Percentiles rank a stretch among this genome's conserved stretches.
These are phyloP conservation scores for Austrolebias charrua DNA, from an alignment of 2,797 vertebrate species.

Conservation along the genomic window DNA sequence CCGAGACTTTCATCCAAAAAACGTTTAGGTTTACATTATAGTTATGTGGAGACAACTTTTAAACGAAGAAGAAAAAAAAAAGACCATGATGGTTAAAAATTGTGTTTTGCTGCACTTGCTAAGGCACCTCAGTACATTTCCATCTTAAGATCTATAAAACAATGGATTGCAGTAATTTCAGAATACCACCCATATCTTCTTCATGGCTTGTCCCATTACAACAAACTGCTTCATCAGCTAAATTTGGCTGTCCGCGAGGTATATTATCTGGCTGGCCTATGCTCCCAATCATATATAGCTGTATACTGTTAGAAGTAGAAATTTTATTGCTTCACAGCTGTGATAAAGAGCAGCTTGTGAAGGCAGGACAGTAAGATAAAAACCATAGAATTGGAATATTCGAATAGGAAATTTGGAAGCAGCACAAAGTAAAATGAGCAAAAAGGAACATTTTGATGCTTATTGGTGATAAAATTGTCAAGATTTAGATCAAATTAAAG, in stretches of 20 bases:
- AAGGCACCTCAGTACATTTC: not conserved
- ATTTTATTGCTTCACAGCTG: conserved; percentile 28
- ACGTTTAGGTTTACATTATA: too few relatives aligned
- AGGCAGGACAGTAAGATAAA: conserved; percentile 14
- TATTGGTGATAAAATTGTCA: not conserved
- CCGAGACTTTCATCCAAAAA: too few relatives aligned
- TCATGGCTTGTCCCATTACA: conserved; percentile 38
- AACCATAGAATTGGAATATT: conserved; percentile 24
- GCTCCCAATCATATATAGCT: conserved; percentile 26
- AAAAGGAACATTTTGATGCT: conserved; percentile 3
- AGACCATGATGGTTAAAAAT: not conserved
- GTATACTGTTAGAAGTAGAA: conserved; percentile 30
- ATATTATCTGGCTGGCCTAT: conserved; percentile 45
- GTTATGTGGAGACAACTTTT: too few relatives aligned
- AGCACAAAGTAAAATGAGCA: not conserved
- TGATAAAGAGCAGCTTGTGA: conserved; percentile 28
- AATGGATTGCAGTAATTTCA: conserved; percentile 45
- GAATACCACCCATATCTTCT: conserved; percentile 34
- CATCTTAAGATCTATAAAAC: conserved; percentile 27
- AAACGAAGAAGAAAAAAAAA: too few relatives aligned
- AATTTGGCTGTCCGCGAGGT: conserved; percentile 32
- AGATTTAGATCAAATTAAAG: not conserved
- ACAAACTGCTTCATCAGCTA: conserved; percentile 53
- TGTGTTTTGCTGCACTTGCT: not conserved
- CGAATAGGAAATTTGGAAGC: conserved; percentile 17